Evolutionary conservation across 1,140 invertebrate species (phyloP).

Genomic region (Drosophila bifasciata): DNA sequence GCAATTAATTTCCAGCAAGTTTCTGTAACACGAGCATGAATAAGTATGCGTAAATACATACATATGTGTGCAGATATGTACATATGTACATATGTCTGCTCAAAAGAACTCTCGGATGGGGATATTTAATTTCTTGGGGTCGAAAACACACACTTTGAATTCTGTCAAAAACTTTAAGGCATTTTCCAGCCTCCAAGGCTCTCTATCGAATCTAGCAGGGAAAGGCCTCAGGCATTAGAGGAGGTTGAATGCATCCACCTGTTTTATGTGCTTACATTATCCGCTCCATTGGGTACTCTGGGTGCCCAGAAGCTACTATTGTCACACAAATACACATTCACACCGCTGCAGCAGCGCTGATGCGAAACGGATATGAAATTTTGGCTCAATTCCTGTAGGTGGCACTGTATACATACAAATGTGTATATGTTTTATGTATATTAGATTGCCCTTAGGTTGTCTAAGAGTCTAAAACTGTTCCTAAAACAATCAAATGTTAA

Average conservation of each 20-base stretch:
- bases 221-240: too few relatives aligned
- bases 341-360: conserved; percentile 3
- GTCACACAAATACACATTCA: conserved; percentile 20
- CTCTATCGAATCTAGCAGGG: too few relatives aligned
- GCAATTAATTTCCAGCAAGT: conserved; percentile 49
- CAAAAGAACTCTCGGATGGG: too few relatives aligned
- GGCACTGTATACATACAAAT: not conserved
- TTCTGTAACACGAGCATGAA: conserved; percentile 23
- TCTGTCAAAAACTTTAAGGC: conserved; percentile 17
- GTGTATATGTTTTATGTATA: too few relatives aligned
- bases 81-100: not conserved
- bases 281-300: conserved; percentile 67
- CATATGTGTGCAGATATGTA: conserved; percentile 8
- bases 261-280: conserved; percentile 78
- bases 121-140: too few relatives aligned
- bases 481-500: too few relatives aligned
- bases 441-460: too few relatives aligned
- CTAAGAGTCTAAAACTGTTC: too few relatives aligned
- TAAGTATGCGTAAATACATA: conserved; percentile 5
- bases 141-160: too few relatives aligned
- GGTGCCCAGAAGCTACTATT: conserved; percentile 28
- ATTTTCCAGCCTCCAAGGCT: too few relatives aligned
- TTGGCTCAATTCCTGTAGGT: conserved; percentile 30
- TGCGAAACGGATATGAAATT: conserved; percentile 51
- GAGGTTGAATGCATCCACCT: conserved; percentile 54